Base-by-base conservation (phyloP, 2,797 vertebrate genomes). In the Mus minutoides region DNA sequence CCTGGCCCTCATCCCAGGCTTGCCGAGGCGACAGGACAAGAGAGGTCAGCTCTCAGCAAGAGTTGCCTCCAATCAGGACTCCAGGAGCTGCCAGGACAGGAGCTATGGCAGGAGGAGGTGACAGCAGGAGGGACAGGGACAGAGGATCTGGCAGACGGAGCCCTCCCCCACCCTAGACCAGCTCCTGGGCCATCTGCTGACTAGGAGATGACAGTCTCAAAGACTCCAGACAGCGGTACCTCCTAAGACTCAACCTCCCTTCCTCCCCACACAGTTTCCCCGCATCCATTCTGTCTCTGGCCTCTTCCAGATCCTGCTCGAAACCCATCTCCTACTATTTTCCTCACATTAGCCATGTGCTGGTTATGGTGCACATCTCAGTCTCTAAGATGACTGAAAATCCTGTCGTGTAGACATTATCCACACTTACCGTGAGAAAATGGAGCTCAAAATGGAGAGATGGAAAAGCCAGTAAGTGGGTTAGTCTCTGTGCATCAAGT, bases 101-200 rank as follows among this genome's bases (percentile, higher is more conserved):
- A 97, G 97, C 96, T 97, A 77, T 9, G 12, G 94, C 96, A 97
- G 97, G 96, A 97, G 94, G 96, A 97, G 92, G 92, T 96, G 97
- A 91, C 97, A 96, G 97, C 97, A 96, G 97, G 96, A 95, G 92
- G 92, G 89, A 94, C 87, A 90, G 94, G 96, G 97, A 97, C 94
- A 19, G 87, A 96, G 94, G 85, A 94, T 88, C 96, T 97, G 97
- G 97, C 97, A 98, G 97, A 98, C 97, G 94, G 97, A 7, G 92
- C 94, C 94, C 95, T 97, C 88, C 64, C 94, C 97, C 95, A 95
- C 52, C 95, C 78, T 87, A 96, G 95, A 97, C 97, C 97, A 97
- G 96, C 92, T 97, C 94, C 86, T 94, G 95, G 95, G 95, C 97
- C 97, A 98, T 98, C 97, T 98, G 97, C 97, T 97, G 97, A 97